Base-by-base conservation (phyloP, 1,140 invertebrate species). In the Lucilia cuprina region DNA sequence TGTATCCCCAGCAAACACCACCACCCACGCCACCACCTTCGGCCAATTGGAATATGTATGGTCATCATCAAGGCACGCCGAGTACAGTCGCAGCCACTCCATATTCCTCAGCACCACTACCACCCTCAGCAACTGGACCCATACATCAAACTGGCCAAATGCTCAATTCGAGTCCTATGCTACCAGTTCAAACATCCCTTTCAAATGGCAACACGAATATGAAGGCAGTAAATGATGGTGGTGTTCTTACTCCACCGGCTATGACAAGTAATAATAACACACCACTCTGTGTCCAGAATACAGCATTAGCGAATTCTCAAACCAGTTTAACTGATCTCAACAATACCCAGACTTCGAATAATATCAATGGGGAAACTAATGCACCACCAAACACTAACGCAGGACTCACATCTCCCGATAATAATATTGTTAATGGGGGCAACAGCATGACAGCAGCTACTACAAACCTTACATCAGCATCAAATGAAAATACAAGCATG, bases 11-110 rank as follows among this genome's bases (percentile, higher is more conserved):
- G 83, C 93, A 93, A 89, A 92, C 93, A 7, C 93, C 89, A 4
- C 89, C 89, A 4, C 88, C 90, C 5, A 90, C 89, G 47, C 89
- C 90, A 80, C 88, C 90, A 10, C 87, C 89, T 8, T 93, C 93
- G 41, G 92, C 93, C 74, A 93, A 94, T 85, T 94, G 93, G 93
- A 93, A 93, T 85, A 87, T 93, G 74, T 94, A 94, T 85, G 93
- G 93, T 4, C 88, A 89, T 82, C 89, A 89, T 78, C 88, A 88
- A 74, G 85, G 87, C 14, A 65, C 84, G 0, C 21, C 41, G n/a
- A 47, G 80, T 30, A 50, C 84, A 19, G 19, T 70, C 9, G 10
- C 85, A 47, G 83, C 86, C 3, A 85, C 65, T 0, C 84, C 88
- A 7, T 90, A 89, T 34, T 86, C 85, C 3, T 83, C 87, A 14